These are phyloP conservation scores for Acheta domesticus DNA, from an alignment of 2,888 invertebrate species.

Conservation along the genomic window DNA sequence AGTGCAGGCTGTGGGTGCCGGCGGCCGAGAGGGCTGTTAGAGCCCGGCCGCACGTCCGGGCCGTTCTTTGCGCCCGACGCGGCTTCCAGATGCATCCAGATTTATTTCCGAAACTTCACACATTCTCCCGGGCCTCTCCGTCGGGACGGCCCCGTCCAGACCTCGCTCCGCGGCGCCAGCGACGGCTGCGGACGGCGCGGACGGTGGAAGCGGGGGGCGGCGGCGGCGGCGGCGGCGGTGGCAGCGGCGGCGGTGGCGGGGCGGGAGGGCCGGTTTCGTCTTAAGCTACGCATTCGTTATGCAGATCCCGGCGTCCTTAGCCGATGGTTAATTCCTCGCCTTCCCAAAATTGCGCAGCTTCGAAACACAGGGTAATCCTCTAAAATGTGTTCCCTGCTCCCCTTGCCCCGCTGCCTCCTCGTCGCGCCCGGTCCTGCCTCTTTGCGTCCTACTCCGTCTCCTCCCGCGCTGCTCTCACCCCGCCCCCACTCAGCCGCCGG, in stretches of 20 bases:
- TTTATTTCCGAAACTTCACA: slow-evolving; percentile 9
- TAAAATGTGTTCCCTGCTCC: slow-evolving; percentile 3
- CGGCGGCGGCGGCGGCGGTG: neutral
- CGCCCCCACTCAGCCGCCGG: neutral
- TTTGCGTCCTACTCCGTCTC: neutral
- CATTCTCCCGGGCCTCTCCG: neutral
- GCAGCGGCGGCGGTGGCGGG: neutral
- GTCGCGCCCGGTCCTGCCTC: neutral
- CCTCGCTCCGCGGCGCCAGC: neutral
- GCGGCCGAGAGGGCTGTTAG: neutral
- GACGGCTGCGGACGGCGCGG: neutral
- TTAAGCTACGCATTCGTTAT: slow-evolving; percentile 18
- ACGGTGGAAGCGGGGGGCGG: neutral
- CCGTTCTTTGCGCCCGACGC: neutral
- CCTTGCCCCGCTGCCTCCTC: neutral
- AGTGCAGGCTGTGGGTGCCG: neutral
- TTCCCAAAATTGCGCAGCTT: slow-evolving; percentile 18
- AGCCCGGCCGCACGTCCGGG: neutral
- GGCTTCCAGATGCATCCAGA: slow-evolving; percentile 9
- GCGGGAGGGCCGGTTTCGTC: neutral
- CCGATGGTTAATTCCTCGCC: slow-evolving; percentile 18
- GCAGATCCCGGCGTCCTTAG: slow-evolving; percentile 9
- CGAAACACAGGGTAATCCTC: slow-evolving; percentile 18
- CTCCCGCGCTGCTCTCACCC: neutral
- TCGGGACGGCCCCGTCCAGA: neutral